Conservation (phyloP, 2,113 vertebrate genomes). For the Gadus macrocephalus region DNA sequence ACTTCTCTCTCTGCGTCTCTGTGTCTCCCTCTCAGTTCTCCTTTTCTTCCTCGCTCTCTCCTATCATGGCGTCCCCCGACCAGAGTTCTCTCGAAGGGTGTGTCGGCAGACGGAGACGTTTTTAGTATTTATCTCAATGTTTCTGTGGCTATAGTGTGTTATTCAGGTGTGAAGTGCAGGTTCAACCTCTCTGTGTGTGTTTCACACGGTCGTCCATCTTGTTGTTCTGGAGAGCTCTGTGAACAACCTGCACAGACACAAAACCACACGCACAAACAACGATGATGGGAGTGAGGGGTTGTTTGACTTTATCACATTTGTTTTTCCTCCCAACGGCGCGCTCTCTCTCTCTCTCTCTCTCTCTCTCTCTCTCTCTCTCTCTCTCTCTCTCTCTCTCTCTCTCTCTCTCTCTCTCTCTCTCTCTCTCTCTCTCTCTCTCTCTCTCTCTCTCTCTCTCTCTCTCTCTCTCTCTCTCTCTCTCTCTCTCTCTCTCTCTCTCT, state of each 20-base stretch:
- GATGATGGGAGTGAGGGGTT: background rate
- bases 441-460: too few species aligned
- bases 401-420: too few species aligned
- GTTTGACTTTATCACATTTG: conserved; percentile 23
- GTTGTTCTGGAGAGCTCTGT: background rate
- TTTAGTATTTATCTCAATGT: background rate
- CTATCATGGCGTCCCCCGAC: too few species aligned
- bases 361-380: too few species aligned
- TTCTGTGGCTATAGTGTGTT: background rate
- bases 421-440: too few species aligned
- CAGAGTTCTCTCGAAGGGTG: background rate
- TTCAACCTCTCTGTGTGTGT: background rate
- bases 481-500: too few species aligned
- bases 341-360: too few species aligned
- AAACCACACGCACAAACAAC: background rate
- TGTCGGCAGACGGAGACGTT: background rate
- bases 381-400: too few species aligned
- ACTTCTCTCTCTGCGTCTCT: too few species aligned
- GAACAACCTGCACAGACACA: background rate
- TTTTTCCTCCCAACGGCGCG: too few species aligned
- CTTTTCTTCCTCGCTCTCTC: background rate
- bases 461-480: too few species aligned
- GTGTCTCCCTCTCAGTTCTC: conserved; percentile 5
- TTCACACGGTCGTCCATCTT: too few species aligned
- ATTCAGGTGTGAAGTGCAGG: background rate